These are phyloP conservation scores for Eonycteris spelaea DNA, from an alignment of 2,113 vertebrate genomes.

Conservation along the genomic window DNA sequence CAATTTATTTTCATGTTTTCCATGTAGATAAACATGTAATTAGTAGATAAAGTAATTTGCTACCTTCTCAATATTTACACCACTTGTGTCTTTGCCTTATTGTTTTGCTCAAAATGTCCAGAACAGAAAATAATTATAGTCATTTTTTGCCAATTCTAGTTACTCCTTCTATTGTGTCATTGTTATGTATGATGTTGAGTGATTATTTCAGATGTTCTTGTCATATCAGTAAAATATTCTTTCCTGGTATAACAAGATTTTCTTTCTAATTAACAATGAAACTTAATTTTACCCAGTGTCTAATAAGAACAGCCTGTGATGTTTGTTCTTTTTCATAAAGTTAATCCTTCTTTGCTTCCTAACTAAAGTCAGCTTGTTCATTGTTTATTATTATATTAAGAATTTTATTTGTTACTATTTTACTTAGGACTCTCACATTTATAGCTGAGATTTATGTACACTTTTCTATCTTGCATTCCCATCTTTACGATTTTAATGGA, in stretches of 20 bases:
- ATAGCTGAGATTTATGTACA: not conserved
- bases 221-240: not conserved
- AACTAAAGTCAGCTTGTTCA: not conserved
- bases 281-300: not conserved
- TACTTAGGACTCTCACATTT: not conserved
- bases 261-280: not conserved
- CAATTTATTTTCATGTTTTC: slow-evolving; percentile 6
- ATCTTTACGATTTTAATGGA: not conserved
- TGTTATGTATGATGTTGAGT: not conserved
- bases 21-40: not conserved
- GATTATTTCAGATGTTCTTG: not conserved
- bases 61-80: slow-evolving; percentile 8
- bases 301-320: not conserved
- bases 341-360: not conserved
- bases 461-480: not conserved
- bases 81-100: not conserved
- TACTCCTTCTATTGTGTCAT: not conserved
- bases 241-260: not conserved
- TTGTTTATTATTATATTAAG: not conserved
- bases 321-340: not conserved
- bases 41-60: slow-evolving; percentile 22
- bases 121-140: not conserved
- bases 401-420: slow-evolving; percentile 2
- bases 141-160: not conserved
- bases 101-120: slow-evolving; percentile 1